Base-by-base conservation (phyloP, 1,140 invertebrate species). In the Doryteuthis pealeii region DNA sequence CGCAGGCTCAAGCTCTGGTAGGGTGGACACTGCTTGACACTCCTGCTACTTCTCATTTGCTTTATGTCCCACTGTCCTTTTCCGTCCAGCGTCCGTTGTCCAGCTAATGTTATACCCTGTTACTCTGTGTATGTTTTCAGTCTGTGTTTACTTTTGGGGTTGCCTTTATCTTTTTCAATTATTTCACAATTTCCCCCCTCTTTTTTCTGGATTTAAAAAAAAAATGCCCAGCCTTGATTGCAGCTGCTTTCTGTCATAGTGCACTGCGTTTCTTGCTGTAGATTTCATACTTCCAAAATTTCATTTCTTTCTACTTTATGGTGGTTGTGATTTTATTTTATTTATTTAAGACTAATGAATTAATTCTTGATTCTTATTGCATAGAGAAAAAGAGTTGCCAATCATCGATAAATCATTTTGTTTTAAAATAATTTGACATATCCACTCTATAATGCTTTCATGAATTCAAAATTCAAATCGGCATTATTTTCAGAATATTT, bases 1-100 rank as follows among this genome's bases (percentile, higher is more conserved):
- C 77, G 69, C 78, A 79, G 70, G 79, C 81, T 76, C 79, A 81
- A 77, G 80, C 83, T 83, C 84, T 89, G 94, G 94, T 96, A 94
- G 93, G 93, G 81, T 80, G 30, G 28, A 71, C 40, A 49, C 70
- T 71, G 12, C 68, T 70, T 70, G 30, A 31, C 32, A 35, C 40
- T 70, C 28, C 30, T 43, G 32, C 32, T 70, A n/a, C 40, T 67
- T 67, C 32, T 10, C 32, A 32, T 67, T 67, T 32, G 28, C 32
- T 67, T 28, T 67, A 67, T 26, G 30, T 67, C 8, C 28, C 65
- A 67, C 65, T 67, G 65, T 40, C 35, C 35, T 40, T 40, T 40
- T 5, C 3, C 35, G 35, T 71, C 75, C 66, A 49, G 67, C 73
- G 65, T 77, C 78, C 72, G 49, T 68, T 45, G 69, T 66, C 72